phyloP scores from a whole-genome alignment of 2,113 vertebrate species.

The Cynopterus brachyotis region DNA sequence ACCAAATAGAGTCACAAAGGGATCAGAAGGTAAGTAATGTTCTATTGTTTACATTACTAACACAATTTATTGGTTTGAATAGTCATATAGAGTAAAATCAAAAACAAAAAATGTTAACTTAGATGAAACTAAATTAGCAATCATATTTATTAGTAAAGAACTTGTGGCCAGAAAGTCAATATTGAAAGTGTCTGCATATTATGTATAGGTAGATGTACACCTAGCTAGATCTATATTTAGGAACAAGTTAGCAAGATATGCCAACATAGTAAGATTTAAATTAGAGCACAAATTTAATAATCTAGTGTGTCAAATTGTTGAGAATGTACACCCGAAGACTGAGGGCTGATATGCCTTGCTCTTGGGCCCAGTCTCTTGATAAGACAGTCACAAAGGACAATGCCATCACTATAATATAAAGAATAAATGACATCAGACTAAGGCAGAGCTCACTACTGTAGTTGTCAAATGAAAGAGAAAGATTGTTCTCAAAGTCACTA shows the following conservation, averaged over 20 bases:
- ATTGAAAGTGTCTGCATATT: neutral
- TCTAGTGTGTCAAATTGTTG: neutral
- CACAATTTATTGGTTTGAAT: neutral
- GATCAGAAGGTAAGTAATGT: neutral
- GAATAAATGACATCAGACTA: neutral
- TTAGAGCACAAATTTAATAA: neutral
- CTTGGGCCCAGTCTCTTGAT: neutral
- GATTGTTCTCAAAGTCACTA: neutral
- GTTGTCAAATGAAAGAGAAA: neutral
- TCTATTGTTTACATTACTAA: neutral
- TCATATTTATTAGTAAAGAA: neutral
- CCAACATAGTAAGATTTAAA: neutral
- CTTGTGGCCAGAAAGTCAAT: neutral
- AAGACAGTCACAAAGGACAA: neutral
- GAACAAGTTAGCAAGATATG: neutral
- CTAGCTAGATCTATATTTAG: neutral
- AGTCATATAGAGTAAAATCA: neutral
- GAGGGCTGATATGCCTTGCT: neutral
- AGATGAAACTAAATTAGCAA: slow-evolving; percentile 19
- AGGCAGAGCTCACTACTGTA: neutral
- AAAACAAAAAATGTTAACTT: slow-evolving; percentile 15
- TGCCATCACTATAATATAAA: neutral
- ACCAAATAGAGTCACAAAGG: neutral
- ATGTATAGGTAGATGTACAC: neutral
- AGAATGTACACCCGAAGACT: neutral